A percentile compares a stretch with the other conserved stretches of the same genome.
phyloP scores from a whole-genome alignment of 1,140 invertebrate species.

The Brachionus asplanchnoidis region DNA sequence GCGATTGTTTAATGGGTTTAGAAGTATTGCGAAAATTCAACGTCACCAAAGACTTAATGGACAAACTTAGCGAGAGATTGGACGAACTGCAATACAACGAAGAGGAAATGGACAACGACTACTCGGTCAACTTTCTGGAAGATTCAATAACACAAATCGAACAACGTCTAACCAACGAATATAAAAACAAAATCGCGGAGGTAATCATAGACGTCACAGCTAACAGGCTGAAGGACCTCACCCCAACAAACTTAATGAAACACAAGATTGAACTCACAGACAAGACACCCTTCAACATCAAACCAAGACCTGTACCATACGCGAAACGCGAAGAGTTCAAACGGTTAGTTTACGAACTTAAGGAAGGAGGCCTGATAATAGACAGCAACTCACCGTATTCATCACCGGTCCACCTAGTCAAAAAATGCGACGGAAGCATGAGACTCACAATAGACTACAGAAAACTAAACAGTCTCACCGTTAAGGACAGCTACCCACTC shows the following conservation, averaged over 20 bases:
- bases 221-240: neutral
- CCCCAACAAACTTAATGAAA: neutral
- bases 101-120: neutral
- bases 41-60: too few relatives aligned
- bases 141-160: neutral
- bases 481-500: neutral
- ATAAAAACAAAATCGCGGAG: neutral
- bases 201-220: neutral
- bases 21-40: too few relatives aligned
- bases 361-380: neutral
- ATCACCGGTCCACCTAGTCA: neutral
- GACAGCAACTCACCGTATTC: neutral
- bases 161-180: neutral
- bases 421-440: conserved; percentile 10
- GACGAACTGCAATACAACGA: neutral
- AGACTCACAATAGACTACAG: neutral
- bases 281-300: neutral
- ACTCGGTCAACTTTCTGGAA: neutral
- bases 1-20: too few relatives aligned
- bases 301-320: neutral
- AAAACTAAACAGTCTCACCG: neutral
- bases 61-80: neutral
- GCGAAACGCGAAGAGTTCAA: neutral
- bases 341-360: neutral
- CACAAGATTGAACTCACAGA: neutral